phyloP scores from a whole-genome alignment of 2,113 vertebrate genomes.

The Scophthalmus maximus region DNA sequence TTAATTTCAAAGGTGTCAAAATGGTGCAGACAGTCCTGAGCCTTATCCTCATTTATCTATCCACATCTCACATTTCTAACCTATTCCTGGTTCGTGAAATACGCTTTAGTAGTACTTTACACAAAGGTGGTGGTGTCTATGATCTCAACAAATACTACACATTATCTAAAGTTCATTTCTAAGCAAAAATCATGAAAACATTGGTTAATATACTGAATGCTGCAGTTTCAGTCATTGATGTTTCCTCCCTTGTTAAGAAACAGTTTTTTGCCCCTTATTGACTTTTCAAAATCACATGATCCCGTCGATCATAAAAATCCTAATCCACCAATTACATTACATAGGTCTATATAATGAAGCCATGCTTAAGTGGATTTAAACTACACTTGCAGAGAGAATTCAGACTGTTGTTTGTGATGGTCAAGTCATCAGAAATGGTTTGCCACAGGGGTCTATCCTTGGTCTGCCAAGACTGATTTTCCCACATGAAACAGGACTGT shows the following conservation, averaged over 20 bases:
- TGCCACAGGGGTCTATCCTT: background rate
- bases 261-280: background rate
- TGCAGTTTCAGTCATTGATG: too few relatives aligned
- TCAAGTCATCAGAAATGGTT: background rate
- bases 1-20: background rate
- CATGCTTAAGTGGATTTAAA: background rate
- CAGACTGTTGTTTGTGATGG: background rate
- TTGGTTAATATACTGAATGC: background rate
- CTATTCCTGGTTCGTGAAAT: background rate
- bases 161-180: background rate
- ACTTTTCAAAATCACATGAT: background rate
- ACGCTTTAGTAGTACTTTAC: background rate
- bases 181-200: background rate
- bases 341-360: background rate
- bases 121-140: background rate
- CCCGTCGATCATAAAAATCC: background rate
- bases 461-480: background rate
- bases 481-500: background rate
- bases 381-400: background rate
- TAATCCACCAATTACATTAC: background rate
- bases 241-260: too few relatives aligned
- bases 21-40: background rate
- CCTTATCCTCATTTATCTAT: background rate
- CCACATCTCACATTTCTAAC: too few relatives aligned
- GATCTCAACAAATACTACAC: too few relatives aligned